A percentile compares a stretch with the other conserved stretches of the same genome.
These are phyloP conservation scores for Lochmaea crataegi DNA, from an alignment of 2,888 invertebrate species.

Conservation along the genomic window DNA sequence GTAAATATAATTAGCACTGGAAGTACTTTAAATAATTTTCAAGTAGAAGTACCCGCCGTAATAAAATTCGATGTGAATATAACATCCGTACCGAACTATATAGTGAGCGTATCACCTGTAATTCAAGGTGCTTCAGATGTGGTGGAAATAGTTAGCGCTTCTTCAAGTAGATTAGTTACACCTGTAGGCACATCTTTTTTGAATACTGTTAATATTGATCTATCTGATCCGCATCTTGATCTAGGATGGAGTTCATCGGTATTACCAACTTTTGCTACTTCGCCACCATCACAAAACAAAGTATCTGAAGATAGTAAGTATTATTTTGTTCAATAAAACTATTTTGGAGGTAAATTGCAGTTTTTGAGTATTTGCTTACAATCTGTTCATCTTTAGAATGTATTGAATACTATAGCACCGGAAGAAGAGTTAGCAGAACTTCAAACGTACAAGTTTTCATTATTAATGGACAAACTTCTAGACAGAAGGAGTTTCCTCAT, in stretches of 20 bases:
- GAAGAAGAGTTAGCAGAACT: conserved; percentile 32
- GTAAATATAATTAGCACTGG: background rate
- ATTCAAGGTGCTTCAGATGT: conserved; percentile 19
- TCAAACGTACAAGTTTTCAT: conserved; percentile 46
- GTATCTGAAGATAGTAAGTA: conserved; percentile 41
- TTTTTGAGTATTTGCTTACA: conserved; percentile 20
- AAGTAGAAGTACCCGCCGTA: conserved; percentile 30
- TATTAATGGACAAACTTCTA: conserved; percentile 53
- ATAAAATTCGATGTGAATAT: conserved; percentile 38
- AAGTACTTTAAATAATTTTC: conserved; percentile 4
- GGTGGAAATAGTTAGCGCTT: conserved; percentile 29
- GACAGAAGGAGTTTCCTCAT: conserved; percentile 60
- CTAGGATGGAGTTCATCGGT: conserved; percentile 28
- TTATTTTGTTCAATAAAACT: background rate
- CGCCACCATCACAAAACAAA: conserved; percentile 13
- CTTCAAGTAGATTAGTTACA: conserved; percentile 10
- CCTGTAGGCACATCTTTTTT: background rate
- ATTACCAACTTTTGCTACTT: background rate
- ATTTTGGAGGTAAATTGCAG: conserved; percentile 3
- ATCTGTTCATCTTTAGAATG: conserved; percentile 45
- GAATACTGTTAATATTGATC: conserved; percentile 35
- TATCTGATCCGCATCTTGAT: conserved; percentile 35
- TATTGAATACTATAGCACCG: conserved; percentile 45
- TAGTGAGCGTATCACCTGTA: conserved; percentile 22
- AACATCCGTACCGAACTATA: conserved; percentile 25